Evolutionary conservation across 2,113 vertebrate species (phyloP), one percentile per base, ranked within the genome.

Genomic region (Strix uralensis): DNA sequence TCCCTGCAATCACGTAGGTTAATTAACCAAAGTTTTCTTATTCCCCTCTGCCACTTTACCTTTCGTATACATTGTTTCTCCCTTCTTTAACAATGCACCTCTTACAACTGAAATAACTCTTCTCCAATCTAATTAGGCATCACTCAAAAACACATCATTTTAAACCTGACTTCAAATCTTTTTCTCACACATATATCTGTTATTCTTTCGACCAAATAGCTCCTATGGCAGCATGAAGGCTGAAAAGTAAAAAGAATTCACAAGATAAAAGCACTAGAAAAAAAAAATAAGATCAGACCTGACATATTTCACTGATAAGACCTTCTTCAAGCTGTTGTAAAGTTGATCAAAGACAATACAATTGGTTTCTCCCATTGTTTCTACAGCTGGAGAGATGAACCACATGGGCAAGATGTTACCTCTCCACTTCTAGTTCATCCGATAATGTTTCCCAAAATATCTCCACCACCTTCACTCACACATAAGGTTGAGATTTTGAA

Each of bases 11-110:
- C 80, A 86, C 42, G 34, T 83, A 81, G 49, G 63, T 93, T 97
- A 97, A 97, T 96, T 92, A 97, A 91, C 22, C 78, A 71, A 90
- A 88, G 62, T 89, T 74, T 73, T 88, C 70, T 77, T 88, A 73
- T 70, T 94, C 61, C 42, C 36, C 73, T 96, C 84, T 47, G 55
- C 65, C 58, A 44, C 62, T 92, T 93, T 86, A 87, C 61, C 63
- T 91, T 94, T 84, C 7, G 1, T 62, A 80, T 47, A 86, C 10
- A 59, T 85, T 87, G 70, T 88, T 83, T 94, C 61, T 72, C 47
- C 15, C 19, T 67, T 81, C 71, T 92, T 83, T 71, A 96, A 81
- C 62, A 70, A 70, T 6, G 44, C 36, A 80, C 15, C 17, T 67
- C 80, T 86, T 70, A 66, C 42, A 82, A 74, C 23, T 63, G 66